A percentile compares a stretch with the other conserved stretches of the same genome.
These are phyloP conservation scores for Lasaia peninsularis DNA, from an alignment of 1,140 invertebrate species.

Conservation along the genomic window DNA sequence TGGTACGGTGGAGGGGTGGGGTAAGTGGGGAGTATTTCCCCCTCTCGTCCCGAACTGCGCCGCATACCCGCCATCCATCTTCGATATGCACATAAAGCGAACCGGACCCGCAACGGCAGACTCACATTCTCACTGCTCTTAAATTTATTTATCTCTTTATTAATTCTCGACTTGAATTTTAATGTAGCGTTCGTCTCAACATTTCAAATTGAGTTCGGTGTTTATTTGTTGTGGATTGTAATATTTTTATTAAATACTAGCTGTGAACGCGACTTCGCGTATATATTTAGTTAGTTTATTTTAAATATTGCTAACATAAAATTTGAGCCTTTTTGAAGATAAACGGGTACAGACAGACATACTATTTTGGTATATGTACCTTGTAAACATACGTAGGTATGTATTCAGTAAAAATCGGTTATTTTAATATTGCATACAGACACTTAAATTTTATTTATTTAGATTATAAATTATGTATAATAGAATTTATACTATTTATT, in stretches of 20 bases:
- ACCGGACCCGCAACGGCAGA: conserved; percentile 70
- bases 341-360: too few relatives aligned
- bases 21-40: conserved; percentile 27
- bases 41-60: conserved; percentile 23
- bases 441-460: too few relatives aligned
- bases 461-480: too few relatives aligned
- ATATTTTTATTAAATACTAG: conserved; percentile 23
- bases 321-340: too few relatives aligned
- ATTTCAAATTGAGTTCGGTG: conserved; percentile 32
- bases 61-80: conserved; percentile 64
- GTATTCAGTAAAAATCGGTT: too few relatives aligned
- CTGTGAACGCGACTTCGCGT: not conserved
- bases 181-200: conserved; percentile 55
- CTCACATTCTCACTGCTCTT: conserved; percentile 71
- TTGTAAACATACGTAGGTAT: too few relatives aligned
- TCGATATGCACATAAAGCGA: conserved; percentile 74
- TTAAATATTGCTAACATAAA: too few relatives aligned
- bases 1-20: conserved; percentile 41
- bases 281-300: too few relatives aligned
- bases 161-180: conserved; percentile 72
- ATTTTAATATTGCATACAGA: too few relatives aligned
- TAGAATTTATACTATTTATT: too few relatives aligned
- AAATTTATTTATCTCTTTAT: conserved; percentile 77
- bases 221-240: conserved; percentile 21
- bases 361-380: too few relatives aligned